A percentile compares a stretch with the other conserved stretches of the same genome.
phyloP scores from a whole-genome alignment of 2,113 vertebrate genomes.

The Tetrax tetrax region DNA sequence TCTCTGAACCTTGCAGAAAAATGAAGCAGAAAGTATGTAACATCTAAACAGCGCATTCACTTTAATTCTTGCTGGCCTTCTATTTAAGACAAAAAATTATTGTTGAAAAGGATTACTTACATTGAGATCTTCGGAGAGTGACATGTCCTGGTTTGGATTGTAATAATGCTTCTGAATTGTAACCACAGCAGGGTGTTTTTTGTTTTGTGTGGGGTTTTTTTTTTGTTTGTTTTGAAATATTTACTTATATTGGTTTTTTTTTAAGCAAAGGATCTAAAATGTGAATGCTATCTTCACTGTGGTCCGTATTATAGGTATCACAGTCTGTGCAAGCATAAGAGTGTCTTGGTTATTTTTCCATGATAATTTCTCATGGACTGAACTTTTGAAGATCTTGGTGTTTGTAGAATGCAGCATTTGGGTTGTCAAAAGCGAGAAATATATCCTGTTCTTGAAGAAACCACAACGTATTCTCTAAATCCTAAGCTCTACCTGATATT shows the following conservation, averaged over 20 bases:
- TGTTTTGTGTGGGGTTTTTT: not conserved
- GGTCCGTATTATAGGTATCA: rapidly evolving
- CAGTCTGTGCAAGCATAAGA: not conserved
- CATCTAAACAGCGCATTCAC: not conserved
- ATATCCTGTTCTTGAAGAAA: not conserved
- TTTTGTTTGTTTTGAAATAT: not conserved
- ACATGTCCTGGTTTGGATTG: not conserved
- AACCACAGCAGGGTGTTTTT: not conserved
- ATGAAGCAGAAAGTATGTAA: not conserved
- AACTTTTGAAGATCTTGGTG: not conserved
- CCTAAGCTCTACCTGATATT: rapidly evolving
- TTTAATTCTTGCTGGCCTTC: not conserved
- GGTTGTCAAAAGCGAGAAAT: not conserved
- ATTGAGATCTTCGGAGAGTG: not conserved
- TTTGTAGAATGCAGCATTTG: not conserved
- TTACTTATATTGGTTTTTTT: not conserved
- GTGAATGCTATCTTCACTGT: not conserved
- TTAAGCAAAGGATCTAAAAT: not conserved
- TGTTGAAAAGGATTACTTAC: not conserved
- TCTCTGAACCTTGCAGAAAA: not conserved
- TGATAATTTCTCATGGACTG: not conserved
- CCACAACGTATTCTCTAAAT: not conserved
- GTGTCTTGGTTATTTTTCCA: not conserved
- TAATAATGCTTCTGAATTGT: not conserved
- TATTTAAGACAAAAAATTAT: not conserved